A percentile compares a stretch with the other conserved stretches of the same genome.
phyloP scores from a whole-genome alignment of 2,888 invertebrate species.

The Cheilosia impressa region DNA sequence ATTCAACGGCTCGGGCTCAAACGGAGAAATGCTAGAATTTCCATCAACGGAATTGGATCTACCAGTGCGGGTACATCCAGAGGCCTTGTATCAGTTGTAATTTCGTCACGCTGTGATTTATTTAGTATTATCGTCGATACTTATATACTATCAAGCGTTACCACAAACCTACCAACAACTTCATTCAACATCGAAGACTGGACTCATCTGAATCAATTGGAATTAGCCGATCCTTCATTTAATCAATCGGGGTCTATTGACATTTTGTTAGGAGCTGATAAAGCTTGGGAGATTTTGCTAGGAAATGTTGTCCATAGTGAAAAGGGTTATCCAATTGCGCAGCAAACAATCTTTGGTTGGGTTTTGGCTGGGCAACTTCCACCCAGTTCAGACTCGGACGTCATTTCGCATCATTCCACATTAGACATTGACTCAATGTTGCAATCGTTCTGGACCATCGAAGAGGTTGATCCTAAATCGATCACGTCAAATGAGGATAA shows the following conservation, averaged over 20 bases:
- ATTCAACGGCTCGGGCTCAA: too few species aligned
- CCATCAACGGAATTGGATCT: too few species aligned
- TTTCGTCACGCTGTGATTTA: conserved; percentile 5
- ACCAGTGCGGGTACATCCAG: conserved; percentile 4
- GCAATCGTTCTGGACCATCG: background rate
- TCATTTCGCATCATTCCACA: background rate
- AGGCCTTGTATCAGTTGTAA: background rate
- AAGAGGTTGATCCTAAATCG: background rate
- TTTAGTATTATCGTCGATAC: too few species aligned
- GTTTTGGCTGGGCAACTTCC: background rate
- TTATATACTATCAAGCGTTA: too few species aligned
- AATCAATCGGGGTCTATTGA: background rate
- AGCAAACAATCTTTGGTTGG: background rate
- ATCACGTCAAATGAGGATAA: background rate
- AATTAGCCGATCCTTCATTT: background rate
- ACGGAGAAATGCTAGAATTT: too few species aligned
- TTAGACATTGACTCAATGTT: background rate
- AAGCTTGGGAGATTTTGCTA: background rate
- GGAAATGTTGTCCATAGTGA: background rate
- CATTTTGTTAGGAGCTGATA: background rate
- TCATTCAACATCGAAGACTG: too few species aligned
- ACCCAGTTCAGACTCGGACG: background rate
- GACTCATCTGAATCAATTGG: too few species aligned
- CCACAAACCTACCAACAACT: too few species aligned
- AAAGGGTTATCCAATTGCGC: too few species aligned